These are phyloP conservation scores for Clunio marinus DNA, from an alignment of 2,888 invertebrate genomes.

Conservation along the genomic window DNA sequence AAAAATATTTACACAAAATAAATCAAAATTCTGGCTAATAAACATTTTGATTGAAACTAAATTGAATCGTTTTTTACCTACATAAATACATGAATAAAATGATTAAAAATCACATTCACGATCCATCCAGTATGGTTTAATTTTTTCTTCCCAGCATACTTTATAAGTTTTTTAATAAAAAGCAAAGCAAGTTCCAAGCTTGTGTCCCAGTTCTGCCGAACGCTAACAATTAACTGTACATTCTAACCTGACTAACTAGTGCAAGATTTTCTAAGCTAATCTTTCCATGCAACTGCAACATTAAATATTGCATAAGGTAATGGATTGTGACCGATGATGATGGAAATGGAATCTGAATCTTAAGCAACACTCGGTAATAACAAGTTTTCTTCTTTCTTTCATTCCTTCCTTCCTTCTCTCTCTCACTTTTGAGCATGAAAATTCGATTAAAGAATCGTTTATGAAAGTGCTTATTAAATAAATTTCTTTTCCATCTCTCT, in stretches of 20 bases:
- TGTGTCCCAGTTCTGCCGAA: conserved; percentile 24
- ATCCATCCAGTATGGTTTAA: neutral
- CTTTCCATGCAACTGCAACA: conserved; percentile 3
- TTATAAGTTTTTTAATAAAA: neutral
- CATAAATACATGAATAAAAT: neutral
- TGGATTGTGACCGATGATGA: neutral
- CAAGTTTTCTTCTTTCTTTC: no score
- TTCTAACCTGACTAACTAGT: conserved; percentile 33
- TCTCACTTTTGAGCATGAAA: no score
- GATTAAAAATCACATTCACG: no score
- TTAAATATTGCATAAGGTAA: conserved; percentile 30
- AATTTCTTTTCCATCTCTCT: neutral
- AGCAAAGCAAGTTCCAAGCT: no score
- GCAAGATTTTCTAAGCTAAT: neutral
- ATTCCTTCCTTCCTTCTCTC: no score
- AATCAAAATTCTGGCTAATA: no score
- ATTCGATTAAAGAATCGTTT: no score
- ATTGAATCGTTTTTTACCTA: no score
- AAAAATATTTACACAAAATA: no score
- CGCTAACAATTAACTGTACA: conserved; percentile 38
- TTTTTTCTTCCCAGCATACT: neutral
- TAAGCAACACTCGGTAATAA: no score
- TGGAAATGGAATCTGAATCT: neutral
- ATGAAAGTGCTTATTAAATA: no score
- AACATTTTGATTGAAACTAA: no score